Base-by-base conservation (phyloP, 2,113 vertebrate genomes). In the Epinephelus fuscoguttatus region DNA sequence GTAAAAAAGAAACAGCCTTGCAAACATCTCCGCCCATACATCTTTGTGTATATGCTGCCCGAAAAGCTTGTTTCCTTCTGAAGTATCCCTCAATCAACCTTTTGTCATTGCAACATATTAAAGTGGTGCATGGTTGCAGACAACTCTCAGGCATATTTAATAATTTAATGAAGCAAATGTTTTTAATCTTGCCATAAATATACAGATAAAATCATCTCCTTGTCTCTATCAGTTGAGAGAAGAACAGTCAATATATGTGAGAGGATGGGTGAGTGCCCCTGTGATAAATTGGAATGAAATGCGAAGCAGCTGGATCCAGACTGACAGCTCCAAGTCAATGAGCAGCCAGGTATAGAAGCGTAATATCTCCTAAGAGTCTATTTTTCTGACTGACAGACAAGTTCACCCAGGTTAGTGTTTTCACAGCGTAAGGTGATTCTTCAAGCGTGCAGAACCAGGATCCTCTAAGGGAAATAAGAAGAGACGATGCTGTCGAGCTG, bases 381-480 rank as follows among this genome's bases (percentile, higher is more conserved):
- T 93, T 91, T 92, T 89, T 89, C 82, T 92, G 92, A 88, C 90
- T 95, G 94, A 94, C 92, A 92, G 93, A 91, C 93, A 92, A 82
- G 91, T 92, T 92, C 89, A 84, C 60, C 74, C 53, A 81, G 91
- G 89, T 91, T 85, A 88, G 78, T 89, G 87, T 90, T 92, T 90
- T 91, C 81, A 53, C 82, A 66, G 86, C 27, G 64, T 40, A 68
- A 84, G 80, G 87, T 72, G 86, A 78, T 91, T 86, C 89, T 85
- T 91, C 84, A 93, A 78, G 89, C 89, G 69, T 91, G 88, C 73
- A 80, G 64, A 90, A 75, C 17, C 80, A 49, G 70, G 84, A 85
- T 80, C 85, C 85, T 86, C 89, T 59, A 62, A 87, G 89, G 82
- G 73, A 91, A 91, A 87, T 79, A 64, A 78, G 86, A 80, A 63